Evolutionary conservation across 1,140 invertebrate genomes (phyloP).

Genomic region (Aricia agestis): DNA sequence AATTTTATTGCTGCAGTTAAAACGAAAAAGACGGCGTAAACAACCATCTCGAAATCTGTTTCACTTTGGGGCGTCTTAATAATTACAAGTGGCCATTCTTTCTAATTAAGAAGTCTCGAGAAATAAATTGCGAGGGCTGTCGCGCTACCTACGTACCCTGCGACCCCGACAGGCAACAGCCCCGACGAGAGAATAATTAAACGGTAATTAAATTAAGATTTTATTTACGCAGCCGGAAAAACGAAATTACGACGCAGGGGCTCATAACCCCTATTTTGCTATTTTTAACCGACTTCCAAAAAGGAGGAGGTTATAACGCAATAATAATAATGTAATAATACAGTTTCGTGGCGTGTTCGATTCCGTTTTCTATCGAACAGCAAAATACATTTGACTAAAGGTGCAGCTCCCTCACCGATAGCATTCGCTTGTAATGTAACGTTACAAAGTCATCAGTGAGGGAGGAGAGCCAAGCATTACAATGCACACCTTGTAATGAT

Average conservation of each 20-base stretch:
- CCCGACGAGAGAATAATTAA: conserved; percentile 11
- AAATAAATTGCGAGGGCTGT: conserved; percentile 72
- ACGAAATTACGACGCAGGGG: neutral
- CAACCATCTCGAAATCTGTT: conserved; percentile 66
- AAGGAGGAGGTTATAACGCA: too few relatives aligned
- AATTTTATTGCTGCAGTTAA: conserved; percentile 28
- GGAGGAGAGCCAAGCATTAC: too few relatives aligned
- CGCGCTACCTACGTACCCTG: conserved; percentile 33
- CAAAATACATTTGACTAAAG: too few relatives aligned
- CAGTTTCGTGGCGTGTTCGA: too few relatives aligned
- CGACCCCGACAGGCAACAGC: conserved; percentile 1
- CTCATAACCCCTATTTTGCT: neutral
- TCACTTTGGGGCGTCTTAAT: conserved; percentile 74
- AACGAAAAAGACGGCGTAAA: conserved; percentile 30
- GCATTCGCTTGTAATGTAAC: too few relatives aligned
- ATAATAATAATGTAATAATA: too few relatives aligned
- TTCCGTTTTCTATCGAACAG: too few relatives aligned
- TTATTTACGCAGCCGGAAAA: neutral
- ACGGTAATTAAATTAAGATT: conserved; percentile 13
- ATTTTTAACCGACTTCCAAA: neutral
- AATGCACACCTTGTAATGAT: too few relatives aligned
- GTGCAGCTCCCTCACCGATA: too few relatives aligned
- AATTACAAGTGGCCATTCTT: conserved; percentile 75
- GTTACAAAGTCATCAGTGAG: too few relatives aligned
- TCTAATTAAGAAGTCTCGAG: conserved; percentile 74